A percentile compares a stretch with the other conserved stretches of the same genome.
Conservation (phyloP, 2,797 vertebrate genomes). For the Siniperca obscura region DNA sequence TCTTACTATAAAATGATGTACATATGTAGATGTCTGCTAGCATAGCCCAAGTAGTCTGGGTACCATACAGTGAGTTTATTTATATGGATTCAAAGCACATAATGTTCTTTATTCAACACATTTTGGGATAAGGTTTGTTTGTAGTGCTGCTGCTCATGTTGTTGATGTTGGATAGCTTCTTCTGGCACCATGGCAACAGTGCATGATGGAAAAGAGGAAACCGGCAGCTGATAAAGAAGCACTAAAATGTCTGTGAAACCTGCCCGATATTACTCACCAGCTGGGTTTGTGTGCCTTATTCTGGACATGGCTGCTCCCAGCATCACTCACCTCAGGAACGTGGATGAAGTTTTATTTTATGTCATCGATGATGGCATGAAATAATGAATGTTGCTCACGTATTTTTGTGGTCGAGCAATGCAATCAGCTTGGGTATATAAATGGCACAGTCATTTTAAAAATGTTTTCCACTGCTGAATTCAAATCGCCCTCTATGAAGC, state of each 20-base stretch:
- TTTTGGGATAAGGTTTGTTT: background rate
- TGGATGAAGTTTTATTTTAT: conserved; percentile 11
- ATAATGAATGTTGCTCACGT: conserved; percentile 29
- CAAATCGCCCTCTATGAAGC: conserved; percentile 52
- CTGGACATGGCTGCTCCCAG: background rate
- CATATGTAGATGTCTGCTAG: background rate
- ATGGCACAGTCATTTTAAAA: conserved; percentile 48
- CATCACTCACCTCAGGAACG: background rate
- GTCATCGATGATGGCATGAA: conserved; percentile 7
- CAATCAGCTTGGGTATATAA: conserved; percentile 47
- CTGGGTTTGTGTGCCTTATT: background rate
- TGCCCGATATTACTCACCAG: background rate
- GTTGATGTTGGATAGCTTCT: background rate
- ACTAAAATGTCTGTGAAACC: conserved; percentile 22
- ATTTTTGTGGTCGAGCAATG: conserved; percentile 28
- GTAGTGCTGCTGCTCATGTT: background rate
- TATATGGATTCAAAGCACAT: background rate
- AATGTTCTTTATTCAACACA: background rate
- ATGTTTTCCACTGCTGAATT: conserved; percentile 59
- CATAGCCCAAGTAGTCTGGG: background rate
- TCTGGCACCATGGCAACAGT: conserved; percentile 34
- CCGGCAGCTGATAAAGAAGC: conserved; percentile 25
- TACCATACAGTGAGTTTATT: background rate
- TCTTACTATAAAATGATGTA: background rate
- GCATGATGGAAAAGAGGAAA: conserved; percentile 30